Evolutionary conservation across 2,888 invertebrate genomes (phyloP), one percentile per base, ranked within the genome.

Genomic region (Ichneumoninae sp.): DNA sequence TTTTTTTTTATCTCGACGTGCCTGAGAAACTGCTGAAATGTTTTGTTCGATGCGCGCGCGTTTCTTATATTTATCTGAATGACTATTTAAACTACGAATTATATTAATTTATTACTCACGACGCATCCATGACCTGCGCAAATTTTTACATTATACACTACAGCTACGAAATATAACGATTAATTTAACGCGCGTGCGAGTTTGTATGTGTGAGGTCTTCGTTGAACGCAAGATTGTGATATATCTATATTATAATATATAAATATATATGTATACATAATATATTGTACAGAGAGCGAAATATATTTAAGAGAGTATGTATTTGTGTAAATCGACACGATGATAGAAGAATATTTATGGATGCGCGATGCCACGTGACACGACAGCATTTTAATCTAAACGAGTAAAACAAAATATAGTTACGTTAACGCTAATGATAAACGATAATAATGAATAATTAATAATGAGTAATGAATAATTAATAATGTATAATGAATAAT

Each of bases 301-400:
- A 89, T 91, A 89, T 92, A 91, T 91, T 91, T 91, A 89, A 91
- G 88, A 91, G 87, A 89, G 77, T 88, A 89, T 89, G 91, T 91
- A 88, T 87, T 90, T 90, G 89, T 89, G 89, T 88, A 90, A 84
- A 83, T 75, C 68, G 73, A 79, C 75, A 81, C 80, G 77, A 80
- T 57, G 63, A 68, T 60, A 73, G 73, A 63, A 88, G 88, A 85
- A 89, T 91, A 91, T 92, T 92, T 90, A 89, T 90, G 89, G 87
- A 87, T 90, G 89, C 82, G 86, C 85, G 66, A 85, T 77, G 79
- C 74, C 57, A 68, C 40, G 69, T 52, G 70, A 74, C 50, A 74
- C 68, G 50, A 52, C 22, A 69, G 75, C 68, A 76, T 79, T 75
- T 65, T 74, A 66, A 68, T 85, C 68, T 75, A 85, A 83, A 78